These are phyloP conservation scores for Etheostoma spectabile DNA, from an alignment of 2,113 vertebrate species.

Conservation along the genomic window DNA sequence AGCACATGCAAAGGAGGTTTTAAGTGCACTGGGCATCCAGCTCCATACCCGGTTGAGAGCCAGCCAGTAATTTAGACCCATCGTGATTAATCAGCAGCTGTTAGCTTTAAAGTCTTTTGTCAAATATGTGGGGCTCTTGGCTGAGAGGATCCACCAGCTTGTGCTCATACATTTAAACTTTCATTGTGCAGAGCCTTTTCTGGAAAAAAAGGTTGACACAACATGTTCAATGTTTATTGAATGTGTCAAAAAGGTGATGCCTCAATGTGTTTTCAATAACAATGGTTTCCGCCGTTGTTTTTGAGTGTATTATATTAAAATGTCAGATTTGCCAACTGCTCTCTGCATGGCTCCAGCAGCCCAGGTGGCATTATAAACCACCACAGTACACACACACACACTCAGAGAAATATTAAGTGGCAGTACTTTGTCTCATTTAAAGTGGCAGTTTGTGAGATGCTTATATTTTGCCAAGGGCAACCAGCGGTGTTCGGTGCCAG, in stretches of 20 bases:
- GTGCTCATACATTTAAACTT: constrained; percentile 34
- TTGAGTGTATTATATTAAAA: constrained; percentile 64
- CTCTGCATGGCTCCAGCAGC: constrained; percentile 44
- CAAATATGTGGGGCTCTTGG: constrained; percentile 56
- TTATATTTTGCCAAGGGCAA: constrained; percentile 50
- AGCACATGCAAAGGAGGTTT: constrained; percentile 65
- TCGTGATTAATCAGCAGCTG: constrained; percentile 79
- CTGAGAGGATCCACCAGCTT: constrained; percentile 55
- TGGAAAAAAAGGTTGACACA: constrained; percentile 25
- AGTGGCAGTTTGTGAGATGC: constrained; percentile 66
- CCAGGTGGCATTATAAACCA: constrained; percentile 69
- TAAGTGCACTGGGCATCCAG: constrained; percentile 66
- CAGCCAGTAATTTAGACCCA: constrained; percentile 73
- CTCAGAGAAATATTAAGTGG: constrained; percentile 58
- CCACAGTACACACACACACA: constrained; percentile 34
- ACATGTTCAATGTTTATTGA: constrained; percentile 51
- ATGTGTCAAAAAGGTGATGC: constrained; percentile 37
- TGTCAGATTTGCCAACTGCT: constrained; percentile 68
- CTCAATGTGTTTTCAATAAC: constrained; percentile 51
- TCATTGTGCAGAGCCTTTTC: constrained; percentile 7
- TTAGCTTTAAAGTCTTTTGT: constrained; percentile 71
- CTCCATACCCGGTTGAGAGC: constrained; percentile 65
- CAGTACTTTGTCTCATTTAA: constrained; percentile 53
- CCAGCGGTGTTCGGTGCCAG: constrained; percentile 34
- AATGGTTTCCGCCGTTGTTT: constrained; percentile 48